Conservation (phyloP, 2,888 invertebrate species). For the Drosophila nigricruria region DNA sequence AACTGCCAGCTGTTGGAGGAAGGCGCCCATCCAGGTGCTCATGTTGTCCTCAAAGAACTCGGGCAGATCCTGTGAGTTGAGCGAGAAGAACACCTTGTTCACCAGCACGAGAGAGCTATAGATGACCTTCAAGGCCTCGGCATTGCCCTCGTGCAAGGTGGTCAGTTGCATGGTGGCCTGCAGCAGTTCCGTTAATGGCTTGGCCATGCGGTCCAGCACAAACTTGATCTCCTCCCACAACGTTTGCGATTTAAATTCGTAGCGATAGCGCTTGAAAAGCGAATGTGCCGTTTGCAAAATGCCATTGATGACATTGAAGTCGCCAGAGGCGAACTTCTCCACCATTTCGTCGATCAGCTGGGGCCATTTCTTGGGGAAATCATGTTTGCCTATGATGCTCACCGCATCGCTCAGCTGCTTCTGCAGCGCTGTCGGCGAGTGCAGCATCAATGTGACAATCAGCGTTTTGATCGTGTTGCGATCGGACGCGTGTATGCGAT, state of each 20-base stretch:
- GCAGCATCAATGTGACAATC: slow-evolving; percentile 96
- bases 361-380: slow-evolving; percentile 99
- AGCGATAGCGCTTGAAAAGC: slow-evolving; percentile 97
- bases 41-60: slow-evolving; percentile 99
- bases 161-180: slow-evolving; percentile 94
- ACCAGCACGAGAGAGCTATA: slow-evolving; percentile 95
- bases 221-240: slow-evolving; percentile 99
- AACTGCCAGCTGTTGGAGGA: slow-evolving; percentile 91
- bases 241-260: slow-evolving; percentile 97
- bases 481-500: slow-evolving; percentile 93
- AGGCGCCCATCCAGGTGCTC: slow-evolving; percentile 96
- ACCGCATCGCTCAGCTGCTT: slow-evolving; percentile 98
- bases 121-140: slow-evolving; percentile 93
- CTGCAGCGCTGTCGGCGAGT: slow-evolving; percentile 95
- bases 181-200: slow-evolving; percentile 96
- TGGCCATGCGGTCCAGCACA: slow-evolving; percentile 96
- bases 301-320: slow-evolving; percentile 97
- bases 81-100: slow-evolving; percentile 97
- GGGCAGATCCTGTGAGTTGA: slow-evolving; percentile 98
- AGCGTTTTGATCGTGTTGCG: slow-evolving; percentile 92
- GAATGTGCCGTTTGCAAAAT: slow-evolving; percentile 98
- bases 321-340: slow-evolving; percentile 94
- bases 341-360: slow-evolving; percentile 97
- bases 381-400: slow-evolving; percentile 97
- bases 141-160: slow-evolving; percentile 91